Evolutionary conservation across 2,888 invertebrate genomes (phyloP).

Genomic region (Dermolepida albohirtum): DNA sequence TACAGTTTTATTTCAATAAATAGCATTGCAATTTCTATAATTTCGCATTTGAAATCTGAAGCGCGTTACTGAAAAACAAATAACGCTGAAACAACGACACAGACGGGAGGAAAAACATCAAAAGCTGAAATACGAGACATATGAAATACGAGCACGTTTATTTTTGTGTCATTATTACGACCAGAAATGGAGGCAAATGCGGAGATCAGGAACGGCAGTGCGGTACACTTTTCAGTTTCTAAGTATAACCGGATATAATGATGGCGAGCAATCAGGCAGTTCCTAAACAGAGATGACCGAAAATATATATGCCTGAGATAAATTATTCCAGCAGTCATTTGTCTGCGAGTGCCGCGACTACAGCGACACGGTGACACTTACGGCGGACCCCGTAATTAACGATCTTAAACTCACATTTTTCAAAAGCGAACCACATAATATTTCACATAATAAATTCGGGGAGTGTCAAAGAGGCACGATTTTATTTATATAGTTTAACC

Average conservation of each 20-base stretch:
- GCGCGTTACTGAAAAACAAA: constrained; percentile 9
- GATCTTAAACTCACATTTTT: constrained; percentile 65
- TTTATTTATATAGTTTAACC: constrained; percentile 38
- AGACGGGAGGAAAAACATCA: constrained; percentile 28
- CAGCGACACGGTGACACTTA: constrained; percentile 63
- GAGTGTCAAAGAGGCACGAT: constrained; percentile 60
- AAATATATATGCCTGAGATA: constrained; percentile 56
- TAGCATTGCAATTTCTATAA: not conserved
- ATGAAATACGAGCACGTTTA: constrained; percentile 40
- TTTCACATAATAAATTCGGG: constrained; percentile 65
- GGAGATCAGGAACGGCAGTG: constrained; percentile 21
- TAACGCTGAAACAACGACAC: constrained; percentile 5
- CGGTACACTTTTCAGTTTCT: constrained; percentile 20
- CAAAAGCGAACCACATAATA: constrained; percentile 63
- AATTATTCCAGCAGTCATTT: constrained; percentile 64
- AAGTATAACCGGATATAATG: constrained; percentile 42
- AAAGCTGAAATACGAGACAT: constrained; percentile 34
- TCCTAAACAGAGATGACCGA: constrained; percentile 39
- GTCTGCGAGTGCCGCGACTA: constrained; percentile 62
- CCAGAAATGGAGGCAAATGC: constrained; percentile 34
- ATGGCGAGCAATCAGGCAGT: constrained; percentile 32
- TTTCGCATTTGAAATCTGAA: constrained; percentile 23
- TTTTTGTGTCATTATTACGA: constrained; percentile 37
- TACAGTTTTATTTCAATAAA: too few relatives aligned
- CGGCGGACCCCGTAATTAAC: constrained; percentile 65